Evolutionary conservation across 2,797 vertebrate genomes (phyloP), one percentile per base, ranked within the genome.

Genomic region (Aulostomus chinensis): DNA sequence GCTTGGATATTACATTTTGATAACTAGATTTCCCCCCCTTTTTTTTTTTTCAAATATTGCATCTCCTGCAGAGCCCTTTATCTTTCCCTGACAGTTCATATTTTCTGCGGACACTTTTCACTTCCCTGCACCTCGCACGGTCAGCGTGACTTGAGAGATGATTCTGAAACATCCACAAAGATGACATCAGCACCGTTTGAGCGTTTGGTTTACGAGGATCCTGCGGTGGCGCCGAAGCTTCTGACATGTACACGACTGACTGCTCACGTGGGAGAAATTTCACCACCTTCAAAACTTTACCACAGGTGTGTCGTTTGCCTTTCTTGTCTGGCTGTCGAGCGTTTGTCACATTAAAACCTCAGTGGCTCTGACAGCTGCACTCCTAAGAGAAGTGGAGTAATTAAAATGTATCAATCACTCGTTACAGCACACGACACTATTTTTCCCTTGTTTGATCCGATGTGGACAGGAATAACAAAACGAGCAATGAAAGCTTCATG

Each of bases 401-500:
- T 86, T 88, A 83, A 87, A 89, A 85, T 5, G 54, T 43, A 86
- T 83, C 80, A 85, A 81, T 87, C 82, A 80, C 40, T 52, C 37
- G 56, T 78, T 81, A 71, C 9, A 55, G 57, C 45, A 10, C 46
- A 6, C 18, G 7, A 18, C 61, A 34, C 17, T 41, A 24, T 60
- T 69, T 76, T 43, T 31, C 31, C 25, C 1, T 8, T 9, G 30
- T 80, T 80, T 78, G 78, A 86, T 80, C 68, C 55, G 57, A 62
- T 58, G 59, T 10, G 58, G 58, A 58, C 55, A 46, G 73, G 75
- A 61, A 68, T 78, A 83, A 74, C 72, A 73, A 68, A 77, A 81
- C 64, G 64, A 84, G 78, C 80, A 83, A 85, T 79, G 79, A 89
- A 89, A 81, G 76, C 55, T 65, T 78, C 73, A 58, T 55, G 71